Percentiles rank a stretch among this genome's conserved stretches.
Conservation (phyloP, 1,140 invertebrate genomes). For the Spodoptera litura region DNA sequence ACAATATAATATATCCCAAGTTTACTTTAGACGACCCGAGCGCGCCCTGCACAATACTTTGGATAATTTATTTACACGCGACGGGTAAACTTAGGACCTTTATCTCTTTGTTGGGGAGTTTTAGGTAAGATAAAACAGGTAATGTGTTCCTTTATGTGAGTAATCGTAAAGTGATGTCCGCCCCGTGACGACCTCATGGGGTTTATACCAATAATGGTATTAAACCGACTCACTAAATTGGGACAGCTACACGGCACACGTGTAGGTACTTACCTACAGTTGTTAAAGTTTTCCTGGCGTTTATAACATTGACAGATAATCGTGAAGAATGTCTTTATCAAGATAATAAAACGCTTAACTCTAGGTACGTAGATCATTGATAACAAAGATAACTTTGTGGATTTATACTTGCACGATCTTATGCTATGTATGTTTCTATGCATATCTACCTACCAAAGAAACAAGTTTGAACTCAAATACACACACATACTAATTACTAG, state of each 20-base stretch:
- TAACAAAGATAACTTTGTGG: constrained; percentile 40
- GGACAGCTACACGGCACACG: constrained; percentile 23
- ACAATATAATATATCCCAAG: constrained; percentile 68
- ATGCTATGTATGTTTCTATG: constrained; percentile 1
- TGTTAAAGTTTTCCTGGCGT: constrained; percentile 47
- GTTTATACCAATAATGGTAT: constrained; percentile 49
- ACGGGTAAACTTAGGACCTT: constrained; percentile 76
- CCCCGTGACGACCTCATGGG: constrained; percentile 63
- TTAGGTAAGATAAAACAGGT: constrained; percentile 82
- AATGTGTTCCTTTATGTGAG: constrained; percentile 79
- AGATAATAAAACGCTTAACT: constrained; percentile 50
- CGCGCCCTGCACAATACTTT: constrained; percentile 68
- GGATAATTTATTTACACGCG: constrained; percentile 82
- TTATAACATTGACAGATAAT: constrained; percentile 49
- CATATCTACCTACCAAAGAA: background rate
- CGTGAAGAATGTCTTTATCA: constrained; percentile 51
- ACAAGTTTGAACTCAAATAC: background rate
- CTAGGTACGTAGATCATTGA: constrained; percentile 41
- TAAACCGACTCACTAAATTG: constrained; percentile 41
- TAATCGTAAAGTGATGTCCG: constrained; percentile 74
- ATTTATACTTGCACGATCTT: constrained; percentile 25
- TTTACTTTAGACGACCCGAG: constrained; percentile 79
- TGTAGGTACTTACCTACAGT: constrained; percentile 26
- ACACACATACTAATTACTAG: too few species aligned
- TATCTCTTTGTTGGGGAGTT: constrained; percentile 81